Base-by-base conservation (phyloP, 2,113 vertebrate genomes). In the Numenius arquata region DNA sequence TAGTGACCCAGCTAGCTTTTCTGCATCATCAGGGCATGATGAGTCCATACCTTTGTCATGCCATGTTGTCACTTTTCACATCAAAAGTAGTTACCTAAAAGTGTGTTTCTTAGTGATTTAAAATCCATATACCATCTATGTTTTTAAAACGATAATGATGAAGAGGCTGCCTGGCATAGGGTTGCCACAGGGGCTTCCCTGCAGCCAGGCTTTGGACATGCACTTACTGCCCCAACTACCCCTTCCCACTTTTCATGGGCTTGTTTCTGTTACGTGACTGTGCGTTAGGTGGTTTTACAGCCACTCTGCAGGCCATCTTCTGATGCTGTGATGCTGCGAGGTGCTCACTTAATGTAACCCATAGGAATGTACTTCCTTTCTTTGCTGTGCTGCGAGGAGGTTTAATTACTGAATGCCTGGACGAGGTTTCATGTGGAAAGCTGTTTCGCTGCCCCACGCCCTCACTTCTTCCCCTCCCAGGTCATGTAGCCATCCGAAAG, bases 41-140 rank as follows among this genome's bases (percentile, higher is more conserved):
- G 53, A 8, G 12, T 36, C 48, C 6, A 1, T 73, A 59, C 15
- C 10, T 43, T 68, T 58, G 14, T 45, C 38, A 21, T 15, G 5
- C 8, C 15, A 74, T 63, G 29, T n/a, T 27, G 66, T 85, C 13
- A 65, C 25, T 67, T 89, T 72, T 85, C 72, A 15, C 56, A 5
- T 70, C 12, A 19, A 29, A 55, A 89, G 38, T 6, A 66, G 9
- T 55, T 59, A 38, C 23, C 62, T 65, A 16, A 11, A 70, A 75
- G 14, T 15, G 8, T 59, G 25, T 59, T 82, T 53, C 26, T 66
- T 41, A 47, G 41, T 52, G 21, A n/a, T n/a, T 50, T 41, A 22
- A 71, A 48, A 61, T 81, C 58, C 17, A 11, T 34, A 34, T 36
- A 5, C n/a, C 1, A 0, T 26, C 10, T 14, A 3, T 0, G 0